Conservation (phyloP, 2,888 invertebrate genomes). For the Eueremaeus valkanovi region DNA sequence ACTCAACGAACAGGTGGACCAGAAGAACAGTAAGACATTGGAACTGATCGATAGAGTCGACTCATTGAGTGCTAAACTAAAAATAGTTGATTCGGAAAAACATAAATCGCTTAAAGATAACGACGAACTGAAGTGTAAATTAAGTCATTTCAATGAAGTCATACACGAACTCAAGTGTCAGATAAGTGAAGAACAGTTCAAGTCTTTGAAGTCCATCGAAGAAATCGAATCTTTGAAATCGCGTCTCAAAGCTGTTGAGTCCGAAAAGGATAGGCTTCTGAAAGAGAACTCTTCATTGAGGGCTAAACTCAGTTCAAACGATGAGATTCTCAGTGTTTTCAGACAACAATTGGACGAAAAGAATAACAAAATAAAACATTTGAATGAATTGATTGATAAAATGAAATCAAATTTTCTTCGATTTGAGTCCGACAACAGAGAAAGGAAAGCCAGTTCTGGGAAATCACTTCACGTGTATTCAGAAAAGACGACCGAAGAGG, state of each 20-base stretch:
- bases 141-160: neutral
- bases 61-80: neutral
- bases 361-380: neutral
- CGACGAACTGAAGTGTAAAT: neutral
- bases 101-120: neutral
- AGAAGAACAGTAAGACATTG: neutral
- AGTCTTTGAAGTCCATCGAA: neutral
- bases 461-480: neutral
- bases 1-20: neutral
- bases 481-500: neutral
- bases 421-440: neutral
- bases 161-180: neutral
- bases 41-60: neutral
- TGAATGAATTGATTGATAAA: neutral
- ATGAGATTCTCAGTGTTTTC: neutral
- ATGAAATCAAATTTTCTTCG: neutral
- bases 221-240: neutral
- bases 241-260: neutral
- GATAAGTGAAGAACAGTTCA: neutral
- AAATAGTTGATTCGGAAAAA: neutral
- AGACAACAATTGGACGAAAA: conserved; percentile 3
- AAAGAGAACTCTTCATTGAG: conserved; percentile 5
- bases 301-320: conserved; percentile 1
- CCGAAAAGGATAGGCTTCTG: neutral
- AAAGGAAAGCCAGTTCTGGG: neutral